Evolutionary conservation across 2,113 vertebrate genomes (phyloP), one percentile per base, ranked within the genome.

Genomic region (Falco punctatus): DNA sequence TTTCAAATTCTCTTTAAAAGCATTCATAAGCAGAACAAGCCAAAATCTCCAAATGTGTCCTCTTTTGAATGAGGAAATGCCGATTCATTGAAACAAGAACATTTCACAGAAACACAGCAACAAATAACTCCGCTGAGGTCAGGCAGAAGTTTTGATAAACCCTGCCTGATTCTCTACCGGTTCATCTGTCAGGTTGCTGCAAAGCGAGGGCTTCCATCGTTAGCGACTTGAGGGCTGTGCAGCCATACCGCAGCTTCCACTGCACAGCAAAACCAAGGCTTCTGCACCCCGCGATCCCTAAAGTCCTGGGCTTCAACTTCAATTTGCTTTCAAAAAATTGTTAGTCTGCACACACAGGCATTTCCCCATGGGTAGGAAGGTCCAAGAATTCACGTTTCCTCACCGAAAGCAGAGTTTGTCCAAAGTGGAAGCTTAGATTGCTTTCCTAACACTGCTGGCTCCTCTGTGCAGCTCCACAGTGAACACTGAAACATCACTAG

Each of bases 71-170:
- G 61, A 91, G 90, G 92, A 97, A 96, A 81, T 55, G 96, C 95
- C 95, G 96, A 97, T 93, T 93, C 92, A 93, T 2, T 46, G 85
- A 80, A 93, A 94, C 28, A 4, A 80, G 77, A 73, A 62, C 54
- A 11, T 69, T 91, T 69, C 84, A 44, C 44, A 77, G 71, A 42
- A 92, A 71, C 0, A 0, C 71, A 51, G 89, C 42, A 38, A 79
- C 86, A 73, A 69, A 52, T 9, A 27, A 33, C 61, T 19, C n/a
- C 5, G 21, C 78, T 54, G 70, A 71, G 81, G 38, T 32, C 57
- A 42, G 82, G 80, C 44, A 64, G 71, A 54, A 88, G 84, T 11
- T 75, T 17, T 62, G 59, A 75, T 78, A 58, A 66, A 49, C 35
- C 19, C 82, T 61, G 24, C 48, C 38, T 8, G 16, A 9, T 30